Evolutionary conservation across 2,797 vertebrate genomes (phyloP).

Genomic region (Denticeps clupeoides): DNA sequence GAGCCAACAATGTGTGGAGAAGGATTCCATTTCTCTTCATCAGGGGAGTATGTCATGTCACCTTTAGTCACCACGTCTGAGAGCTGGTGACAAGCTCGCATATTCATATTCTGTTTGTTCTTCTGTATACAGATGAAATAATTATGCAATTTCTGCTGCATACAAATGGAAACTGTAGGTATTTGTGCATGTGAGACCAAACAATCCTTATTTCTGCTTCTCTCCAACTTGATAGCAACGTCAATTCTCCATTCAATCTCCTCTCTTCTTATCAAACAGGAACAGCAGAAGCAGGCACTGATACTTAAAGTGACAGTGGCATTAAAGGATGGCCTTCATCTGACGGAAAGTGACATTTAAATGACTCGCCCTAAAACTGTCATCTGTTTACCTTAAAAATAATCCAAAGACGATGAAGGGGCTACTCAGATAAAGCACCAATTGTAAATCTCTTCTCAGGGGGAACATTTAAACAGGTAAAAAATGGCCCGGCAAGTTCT

Average conservation of each 20-base stretch:
- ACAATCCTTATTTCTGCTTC: neutral
- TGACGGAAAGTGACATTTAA: constrained; percentile 28
- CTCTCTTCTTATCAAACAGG: constrained; percentile 19
- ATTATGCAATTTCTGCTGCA: neutral
- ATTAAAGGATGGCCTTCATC: constrained; percentile 29
- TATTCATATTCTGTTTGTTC: neutral
- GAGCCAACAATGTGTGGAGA: neutral
- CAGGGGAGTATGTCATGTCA: neutral
- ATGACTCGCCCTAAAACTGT: constrained; percentile 18
- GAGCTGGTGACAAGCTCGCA: neutral
- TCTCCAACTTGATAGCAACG: neutral
- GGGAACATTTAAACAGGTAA: constrained; percentile 15
- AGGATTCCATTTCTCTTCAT: neutral
- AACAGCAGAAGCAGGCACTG: constrained; percentile 16
- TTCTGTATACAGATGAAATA: neutral
- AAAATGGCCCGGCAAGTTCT: constrained; percentile 14
- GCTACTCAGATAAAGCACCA: constrained; percentile 17
- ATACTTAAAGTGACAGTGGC: constrained; percentile 27
- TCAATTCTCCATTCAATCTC: constrained; percentile 6
- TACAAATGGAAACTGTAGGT: too few species aligned
- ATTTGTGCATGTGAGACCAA: too few species aligned
- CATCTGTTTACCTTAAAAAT: constrained; percentile 22
- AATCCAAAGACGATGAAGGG: constrained; percentile 11
- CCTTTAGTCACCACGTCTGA: neutral
- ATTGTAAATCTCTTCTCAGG: neutral